These are phyloP conservation scores for Hemaris fuciformis DNA, from an alignment of 2,888 invertebrate genomes.

Conservation along the genomic window DNA sequence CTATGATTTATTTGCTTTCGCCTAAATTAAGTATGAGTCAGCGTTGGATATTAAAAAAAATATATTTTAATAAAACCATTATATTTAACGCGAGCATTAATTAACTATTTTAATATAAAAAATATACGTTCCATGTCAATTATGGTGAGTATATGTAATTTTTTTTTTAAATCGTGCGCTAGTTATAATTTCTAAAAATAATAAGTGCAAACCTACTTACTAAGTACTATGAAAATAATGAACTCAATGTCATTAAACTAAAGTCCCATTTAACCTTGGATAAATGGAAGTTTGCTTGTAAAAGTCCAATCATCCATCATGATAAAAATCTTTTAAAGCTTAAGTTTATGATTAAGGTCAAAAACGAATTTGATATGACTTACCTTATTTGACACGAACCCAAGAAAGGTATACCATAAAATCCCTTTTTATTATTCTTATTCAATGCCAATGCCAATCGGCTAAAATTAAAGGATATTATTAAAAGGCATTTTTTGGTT, in stretches of 20 bases:
- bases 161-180: no score
- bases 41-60: no score
- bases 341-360: not conserved
- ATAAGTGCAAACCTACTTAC: no score
- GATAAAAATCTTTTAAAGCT: not conserved
- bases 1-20: not conserved
- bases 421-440: not conserved
- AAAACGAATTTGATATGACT: not conserved
- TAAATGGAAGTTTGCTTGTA: not conserved
- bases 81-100: no score
- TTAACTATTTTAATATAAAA: no score
- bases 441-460: not conserved
- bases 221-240: no score
- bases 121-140: no score
- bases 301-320: not conserved
- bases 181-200: no score
- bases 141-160: no score
- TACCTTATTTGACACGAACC: not conserved
- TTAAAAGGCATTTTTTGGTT: not conserved
- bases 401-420: not conserved
- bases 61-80: no score
- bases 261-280: not conserved
- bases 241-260: no score
- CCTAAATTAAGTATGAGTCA: no score
- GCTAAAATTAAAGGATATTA: not conserved